Base-by-base conservation (phyloP, 2,888 invertebrate genomes). In the Mechanitis messenoides region DNA sequence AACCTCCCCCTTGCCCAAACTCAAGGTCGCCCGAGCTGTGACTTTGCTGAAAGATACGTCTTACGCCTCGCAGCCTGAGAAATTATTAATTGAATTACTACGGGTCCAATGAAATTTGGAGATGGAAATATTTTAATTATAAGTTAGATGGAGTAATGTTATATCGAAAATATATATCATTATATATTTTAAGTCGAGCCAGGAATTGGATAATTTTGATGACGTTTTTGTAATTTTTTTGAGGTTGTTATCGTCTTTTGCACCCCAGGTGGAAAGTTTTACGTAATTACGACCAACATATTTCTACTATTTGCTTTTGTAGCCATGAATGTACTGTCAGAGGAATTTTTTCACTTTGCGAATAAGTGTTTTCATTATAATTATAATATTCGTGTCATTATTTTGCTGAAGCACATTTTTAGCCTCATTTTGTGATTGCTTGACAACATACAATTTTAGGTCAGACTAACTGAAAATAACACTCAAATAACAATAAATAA, bases 11-110 rank as follows among this genome's bases (percentile, higher is more conserved):
- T 74, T 76, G 74, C 79, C 76, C 74, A 78, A 68, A 66, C 67
- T 72, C 89, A 89, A 89, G 89, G 89, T 88, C 87, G 79, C 70
- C 75, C 72, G 78, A 77, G 68, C 74, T 73, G 69, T 65, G 72
- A 69, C 77, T 64, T 62, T 45, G 31, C 47, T 47, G 42, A 60
- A 50, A 53, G 20, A 45, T 38, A 33, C 31, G 35, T 33, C 33
- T 58, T 35, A 54, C 6, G 3, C 12, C 33, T 28, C 4, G 5
- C 2, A 33, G 33, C n/a, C 35, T 35, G 35, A 33, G 7, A 12
- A n/a, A 31, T 33, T 35, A 6, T 3, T 9, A 4, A 50, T 50
- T 31, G 3, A 50, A 7, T 50, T 31, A 42, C 6, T 35, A 20
- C 1, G 20, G 20, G 20, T 20, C 20, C 20, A 20, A 20, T 20